Conservation (phyloP, 2,113 vertebrate genomes). For the Cinclus cinclus region DNA sequence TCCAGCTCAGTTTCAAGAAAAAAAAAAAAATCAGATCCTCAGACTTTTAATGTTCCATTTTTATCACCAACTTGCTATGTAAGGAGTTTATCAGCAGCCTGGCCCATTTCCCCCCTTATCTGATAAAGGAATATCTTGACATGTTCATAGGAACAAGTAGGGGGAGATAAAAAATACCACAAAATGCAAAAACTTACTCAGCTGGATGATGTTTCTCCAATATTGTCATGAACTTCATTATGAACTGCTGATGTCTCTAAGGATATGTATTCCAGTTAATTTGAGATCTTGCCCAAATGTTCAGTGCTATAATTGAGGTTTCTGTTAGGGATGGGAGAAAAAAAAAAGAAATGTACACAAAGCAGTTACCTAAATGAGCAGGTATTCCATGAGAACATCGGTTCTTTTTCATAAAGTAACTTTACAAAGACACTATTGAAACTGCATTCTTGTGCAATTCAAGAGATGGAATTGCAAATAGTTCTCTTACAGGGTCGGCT, state of each 20-base stretch:
- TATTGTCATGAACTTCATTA: background rate
- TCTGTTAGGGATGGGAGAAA: background rate
- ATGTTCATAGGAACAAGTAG: background rate
- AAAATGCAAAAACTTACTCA: background rate
- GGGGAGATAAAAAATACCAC: background rate
- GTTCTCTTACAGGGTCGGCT: background rate
- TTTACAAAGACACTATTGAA: background rate
- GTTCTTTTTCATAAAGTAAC: background rate
- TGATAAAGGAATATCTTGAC: background rate
- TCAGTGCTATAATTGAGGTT: background rate
- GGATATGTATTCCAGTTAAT: background rate
- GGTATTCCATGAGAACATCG: background rate
- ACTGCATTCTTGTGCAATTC: background rate
- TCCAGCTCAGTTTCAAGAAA: background rate
- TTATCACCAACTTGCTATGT: background rate
- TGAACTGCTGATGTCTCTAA: background rate
- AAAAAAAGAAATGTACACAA: background rate
- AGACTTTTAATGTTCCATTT: background rate
- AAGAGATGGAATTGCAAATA: background rate
- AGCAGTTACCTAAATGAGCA: background rate
- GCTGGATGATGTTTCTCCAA: background rate
- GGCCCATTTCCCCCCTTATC: background rate
- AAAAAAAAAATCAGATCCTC: background rate
- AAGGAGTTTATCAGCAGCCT: background rate
- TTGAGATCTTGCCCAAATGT: background rate